These are phyloP conservation scores for Stichopus horrens DNA, from an alignment of 53 echinoderm and acorn worm genomes.

Conservation along the genomic window DNA sequence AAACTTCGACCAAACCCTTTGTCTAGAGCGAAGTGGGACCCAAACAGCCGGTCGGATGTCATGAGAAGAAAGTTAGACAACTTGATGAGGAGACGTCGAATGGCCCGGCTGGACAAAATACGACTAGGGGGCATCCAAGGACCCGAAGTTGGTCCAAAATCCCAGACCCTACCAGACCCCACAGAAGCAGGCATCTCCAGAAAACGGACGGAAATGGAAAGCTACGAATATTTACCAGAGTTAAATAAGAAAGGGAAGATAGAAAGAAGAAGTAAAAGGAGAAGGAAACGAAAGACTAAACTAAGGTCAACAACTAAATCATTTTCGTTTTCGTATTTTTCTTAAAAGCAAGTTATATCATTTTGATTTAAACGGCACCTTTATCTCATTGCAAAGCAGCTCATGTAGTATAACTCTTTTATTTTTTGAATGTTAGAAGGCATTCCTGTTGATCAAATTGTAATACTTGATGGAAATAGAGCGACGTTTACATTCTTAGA, in stretches of 20 bases:
- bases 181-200: not conserved
- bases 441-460: too few species aligned
- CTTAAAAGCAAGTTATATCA: not conserved
- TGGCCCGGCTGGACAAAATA: constrained; percentile 17
- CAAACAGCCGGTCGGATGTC: not conserved
- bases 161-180: not conserved
- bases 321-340: constrained; percentile 18
- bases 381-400: too few species aligned
- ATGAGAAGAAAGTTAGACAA: constrained; percentile 27
- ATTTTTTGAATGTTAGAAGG: too few species aligned
- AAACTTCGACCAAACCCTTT: not conserved
- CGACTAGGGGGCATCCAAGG: not conserved
- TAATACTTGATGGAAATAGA: too few species aligned
- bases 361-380: too few species aligned
- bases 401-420: too few species aligned
- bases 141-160: not conserved
- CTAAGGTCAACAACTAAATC: constrained; percentile 1
- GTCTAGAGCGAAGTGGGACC: constrained; percentile 6
- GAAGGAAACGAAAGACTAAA: not conserved
- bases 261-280: not conserved
- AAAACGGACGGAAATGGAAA: not conserved
- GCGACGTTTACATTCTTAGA: too few species aligned
- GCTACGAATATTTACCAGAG: constrained; percentile 8
- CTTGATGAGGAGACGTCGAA: constrained; percentile 1
- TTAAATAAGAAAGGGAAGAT: not conserved